Evolutionary conservation across 2,113 vertebrate genomes (phyloP), one percentile per base, ranked within the genome.

Genomic region (Candoia aspera): DNA sequence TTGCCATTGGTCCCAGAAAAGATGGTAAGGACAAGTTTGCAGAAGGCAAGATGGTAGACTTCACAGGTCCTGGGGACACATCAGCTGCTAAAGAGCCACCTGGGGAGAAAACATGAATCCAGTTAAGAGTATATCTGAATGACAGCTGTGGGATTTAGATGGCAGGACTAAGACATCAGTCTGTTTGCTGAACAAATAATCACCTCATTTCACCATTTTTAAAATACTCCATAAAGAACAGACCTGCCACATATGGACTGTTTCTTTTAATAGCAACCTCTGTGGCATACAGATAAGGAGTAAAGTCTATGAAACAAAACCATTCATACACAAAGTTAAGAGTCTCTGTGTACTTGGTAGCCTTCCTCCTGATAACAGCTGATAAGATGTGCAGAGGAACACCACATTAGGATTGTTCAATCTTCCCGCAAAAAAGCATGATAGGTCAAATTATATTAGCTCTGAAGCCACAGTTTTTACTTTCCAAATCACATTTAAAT

Each of bases 31-130:
- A 88, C 89, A 97, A 95, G 90, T 93, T 92, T 9, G 84, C 96
- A 13, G 97, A 90, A 49, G 97, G 95, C 68, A 96, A 19, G 24
- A 94, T 73, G 0, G 96, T 95, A 6, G 97, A 97, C 92, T 98
- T 98, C 2, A 98, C 95, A 0, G 97, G 95, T 2, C 97, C 96
- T 3, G 98, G 92, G 0, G 94, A 94, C 91, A 97, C 57, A 73
- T 99, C 98, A 0, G 97, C 88, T 53, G 98, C 96, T 90, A 98
- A 95, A 60, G 91, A 84, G 1, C 98, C 97, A 5, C 98, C 96
- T 95, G 96, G 83, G 94, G 53, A 97, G 57, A 73, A 94, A 37
- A 57, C 6, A 29, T 19, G 10, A 64, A 79, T 3, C 57, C 64
- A 33, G 13, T 4, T 53, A 79, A 83, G 42, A 92, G 8, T 21